phyloP scores from a whole-genome alignment of 2,113 vertebrate species.

The Labeo catla region DNA sequence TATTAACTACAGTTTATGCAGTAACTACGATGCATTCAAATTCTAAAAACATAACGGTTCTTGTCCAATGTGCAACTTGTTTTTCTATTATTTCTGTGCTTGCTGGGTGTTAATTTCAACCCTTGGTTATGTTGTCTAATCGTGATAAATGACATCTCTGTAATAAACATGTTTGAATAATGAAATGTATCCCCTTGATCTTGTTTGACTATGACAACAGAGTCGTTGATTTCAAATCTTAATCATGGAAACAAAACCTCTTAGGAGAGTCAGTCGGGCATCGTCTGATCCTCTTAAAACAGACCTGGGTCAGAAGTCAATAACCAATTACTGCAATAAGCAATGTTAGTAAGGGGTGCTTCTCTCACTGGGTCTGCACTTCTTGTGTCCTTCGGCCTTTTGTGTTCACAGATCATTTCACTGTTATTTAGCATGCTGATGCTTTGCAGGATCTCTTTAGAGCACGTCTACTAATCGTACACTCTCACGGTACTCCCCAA shows the following conservation, averaged over 20 bases:
- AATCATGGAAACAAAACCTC: slow-evolving; percentile 29
- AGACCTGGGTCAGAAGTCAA: slow-evolving; percentile 45
- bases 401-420: slow-evolving; percentile 34
- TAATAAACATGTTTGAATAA: slow-evolving; percentile 9
- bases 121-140: not conserved
- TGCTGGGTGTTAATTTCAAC: not conserved
- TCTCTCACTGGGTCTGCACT: slow-evolving; percentile 29
- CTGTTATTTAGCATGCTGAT: slow-evolving; percentile 41
- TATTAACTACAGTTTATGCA: too few species aligned
- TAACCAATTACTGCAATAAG: slow-evolving; percentile 41
- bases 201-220: not conserved
- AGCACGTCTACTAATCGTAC: slow-evolving; percentile 48
- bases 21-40: too few species aligned
- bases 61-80: too few species aligned
- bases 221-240: slow-evolving; percentile 39
- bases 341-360: slow-evolving; percentile 19
- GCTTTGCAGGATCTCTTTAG: slow-evolving; percentile 30
- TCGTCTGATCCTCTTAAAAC: slow-evolving; percentile 41
- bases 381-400: slow-evolving; percentile 30
- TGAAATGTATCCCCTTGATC: slow-evolving; percentile 4
- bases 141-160: not conserved
- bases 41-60: too few species aligned
- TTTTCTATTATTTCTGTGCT: too few species aligned
- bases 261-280: not conserved
- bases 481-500: slow-evolving; percentile 53